Base-by-base conservation (phyloP, 2,888 invertebrate genomes). In the Sphaerophoria taeniata region DNA sequence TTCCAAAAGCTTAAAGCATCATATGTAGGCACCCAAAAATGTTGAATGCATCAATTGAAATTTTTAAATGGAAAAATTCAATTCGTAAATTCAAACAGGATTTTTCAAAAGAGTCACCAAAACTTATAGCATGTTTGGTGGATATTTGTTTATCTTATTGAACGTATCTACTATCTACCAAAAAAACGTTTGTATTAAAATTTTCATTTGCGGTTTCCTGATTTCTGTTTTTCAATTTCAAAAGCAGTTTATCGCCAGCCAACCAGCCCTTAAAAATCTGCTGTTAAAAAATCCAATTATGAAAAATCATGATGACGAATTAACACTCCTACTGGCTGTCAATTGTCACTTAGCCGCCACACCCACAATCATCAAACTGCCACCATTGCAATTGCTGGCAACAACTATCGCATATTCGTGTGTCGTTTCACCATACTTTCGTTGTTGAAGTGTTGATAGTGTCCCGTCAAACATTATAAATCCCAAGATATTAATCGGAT, bases 401-500 rank as follows among this genome's bases (percentile, higher is more conserved):
- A 24, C 24, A 24, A 24, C 24, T 2, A 24, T 24, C 24, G 24
- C 24, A 24, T 24, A 24, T 24, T 24, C 24, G 24, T 24, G 1
- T 24, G 24, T 24, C 24, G 24, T 24, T 1, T 24, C 33, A 61
- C 31, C 24, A 31, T 33, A 7, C 14, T 11, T 0, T 11, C 31
- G 6, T 6, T 9, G 24, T n/a, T 12, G 14, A 33, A 36, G n/a
- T 14, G 43, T 58, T 16, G 65, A 33, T 70, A 65, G 53, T 61
- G 82, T 55, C 49, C 69, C 69, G 63, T 73, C 69, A 63, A 70
- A 84, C 53, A 78, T 49, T 70, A 63, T 45, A 72, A 80, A 76
- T 72, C 80, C 80, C 45, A 39, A 61, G 72, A 80, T 81, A 85
- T 81, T 81, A 85, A 85, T 85, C 85, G 85, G 85, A 85, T 85